These are phyloP conservation scores for Rutpela maculata DNA, from an alignment of 2,888 invertebrate species.

Conservation along the genomic window DNA sequence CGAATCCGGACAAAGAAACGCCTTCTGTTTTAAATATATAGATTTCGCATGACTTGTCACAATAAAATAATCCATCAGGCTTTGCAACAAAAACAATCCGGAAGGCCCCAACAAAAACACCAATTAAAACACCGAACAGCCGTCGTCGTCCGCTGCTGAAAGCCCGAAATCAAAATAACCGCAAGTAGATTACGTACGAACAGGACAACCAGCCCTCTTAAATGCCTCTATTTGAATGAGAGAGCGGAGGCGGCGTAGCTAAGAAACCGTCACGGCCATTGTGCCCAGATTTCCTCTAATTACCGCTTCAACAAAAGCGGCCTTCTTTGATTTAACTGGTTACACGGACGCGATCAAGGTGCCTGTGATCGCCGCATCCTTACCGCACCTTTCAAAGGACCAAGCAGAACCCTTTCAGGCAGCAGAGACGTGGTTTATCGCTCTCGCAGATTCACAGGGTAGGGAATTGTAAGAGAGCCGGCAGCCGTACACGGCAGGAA, in stretches of 20 bases:
- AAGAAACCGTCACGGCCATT: conserved; percentile 55
- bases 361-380: conserved; percentile 50
- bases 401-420: background rate
- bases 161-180: conserved; percentile 32
- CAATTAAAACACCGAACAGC: conserved; percentile 14
- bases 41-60: too few species aligned
- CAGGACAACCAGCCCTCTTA: conserved; percentile 40
- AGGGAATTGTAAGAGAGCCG: background rate
- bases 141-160: background rate
- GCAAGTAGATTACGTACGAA: conserved; percentile 41
- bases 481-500: background rate
- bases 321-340: conserved; percentile 58
- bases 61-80: background rate
- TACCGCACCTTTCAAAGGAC: conserved; percentile 41
- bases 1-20: too few species aligned
- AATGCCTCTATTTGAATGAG: conserved; percentile 48
- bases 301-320: conserved; percentile 60
- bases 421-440: conserved; percentile 44
- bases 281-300: conserved; percentile 63
- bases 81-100: background rate
- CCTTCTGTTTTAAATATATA: too few species aligned
- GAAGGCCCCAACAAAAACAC: conserved; percentile 5
- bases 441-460: conserved; percentile 39
- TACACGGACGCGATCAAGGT: conserved; percentile 55
- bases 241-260: conserved; percentile 52